A percentile compares a stretch with the other conserved stretches of the same genome.
Evolutionary conservation across 2,888 invertebrate genomes (phyloP).

Genomic region (Altica lythri): DNA sequence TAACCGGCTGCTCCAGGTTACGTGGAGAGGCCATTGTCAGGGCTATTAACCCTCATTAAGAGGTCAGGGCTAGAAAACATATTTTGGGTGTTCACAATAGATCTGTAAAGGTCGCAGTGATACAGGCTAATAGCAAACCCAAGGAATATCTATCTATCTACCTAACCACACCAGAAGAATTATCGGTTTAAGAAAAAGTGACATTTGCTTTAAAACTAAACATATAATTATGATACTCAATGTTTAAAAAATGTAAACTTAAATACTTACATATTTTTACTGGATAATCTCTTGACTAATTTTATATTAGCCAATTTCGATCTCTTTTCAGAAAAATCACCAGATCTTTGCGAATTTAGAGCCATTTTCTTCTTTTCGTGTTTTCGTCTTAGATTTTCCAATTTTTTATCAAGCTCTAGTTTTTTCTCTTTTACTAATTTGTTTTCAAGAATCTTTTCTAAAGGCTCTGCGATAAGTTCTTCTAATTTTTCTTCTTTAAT

Average conservation of each 20-base stretch:
- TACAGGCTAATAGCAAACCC: too few species aligned
- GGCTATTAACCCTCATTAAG: too few species aligned
- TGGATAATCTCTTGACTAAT: conserved; percentile 76
- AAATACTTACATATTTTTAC: conserved; percentile 75
- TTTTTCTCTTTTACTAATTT: conserved; percentile 84
- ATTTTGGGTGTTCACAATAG: too few species aligned
- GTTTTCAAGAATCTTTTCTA: conserved; percentile 79
- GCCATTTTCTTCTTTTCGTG: conserved; percentile 77
- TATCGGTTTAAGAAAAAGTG: too few species aligned
- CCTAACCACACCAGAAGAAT: too few species aligned
- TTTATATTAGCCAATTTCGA: conserved; percentile 77
- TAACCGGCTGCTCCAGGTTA: too few species aligned
- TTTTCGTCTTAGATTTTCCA: conserved; percentile 80
- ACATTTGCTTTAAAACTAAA: too few species aligned
- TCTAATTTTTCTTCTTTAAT: conserved; percentile 59
- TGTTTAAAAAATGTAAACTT: background rate
- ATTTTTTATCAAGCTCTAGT: conserved; percentile 83
- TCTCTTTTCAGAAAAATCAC: conserved; percentile 66
- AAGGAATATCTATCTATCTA: too few species aligned
- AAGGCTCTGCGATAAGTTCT: conserved; percentile 73
- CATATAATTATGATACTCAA: too few species aligned
- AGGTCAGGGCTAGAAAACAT: too few species aligned
- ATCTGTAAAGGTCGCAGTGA: too few species aligned
- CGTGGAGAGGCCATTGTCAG: too few species aligned
- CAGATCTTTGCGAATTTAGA: conserved; percentile 62